Percentiles rank a stretch among this genome's conserved stretches.
Evolutionary conservation across 2,888 invertebrate genomes (phyloP).

Genomic region (Isoperla grammatica): DNA sequence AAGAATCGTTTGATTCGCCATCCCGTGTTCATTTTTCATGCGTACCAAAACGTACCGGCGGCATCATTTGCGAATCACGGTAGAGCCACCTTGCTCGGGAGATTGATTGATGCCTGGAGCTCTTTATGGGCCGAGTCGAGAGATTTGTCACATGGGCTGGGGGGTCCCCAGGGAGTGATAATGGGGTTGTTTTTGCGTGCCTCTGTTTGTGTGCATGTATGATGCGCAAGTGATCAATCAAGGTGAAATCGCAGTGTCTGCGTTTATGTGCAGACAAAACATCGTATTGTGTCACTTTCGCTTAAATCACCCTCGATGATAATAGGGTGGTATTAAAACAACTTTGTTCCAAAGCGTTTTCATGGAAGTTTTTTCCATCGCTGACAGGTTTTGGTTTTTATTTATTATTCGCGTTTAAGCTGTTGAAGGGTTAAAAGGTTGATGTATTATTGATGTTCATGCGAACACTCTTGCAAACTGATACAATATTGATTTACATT

Average conservation of each 20-base stretch:
- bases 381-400: not conserved
- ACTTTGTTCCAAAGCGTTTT: not conserved
- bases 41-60: not conserved
- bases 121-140: conserved; percentile 26
- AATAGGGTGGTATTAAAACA: conserved; percentile 3
- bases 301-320: conserved; percentile 7
- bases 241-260: conserved; percentile 21
- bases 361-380: conserved; percentile 1
- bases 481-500: no score
- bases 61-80: not conserved
- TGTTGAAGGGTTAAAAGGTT: no score
- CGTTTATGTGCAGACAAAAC: conserved; percentile 16
- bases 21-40: conserved; percentile 18
- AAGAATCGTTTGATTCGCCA: no score
- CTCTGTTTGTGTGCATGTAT: conserved; percentile 17
- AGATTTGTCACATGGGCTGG: conserved; percentile 25
- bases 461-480: no score
- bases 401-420: no score
- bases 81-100: conserved; percentile 3
- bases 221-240: conserved; percentile 26
- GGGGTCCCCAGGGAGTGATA: conserved; percentile 24
- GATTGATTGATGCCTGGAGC: conserved; percentile 27
- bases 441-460: no score
- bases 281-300: conserved; percentile 3
- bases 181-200: conserved; percentile 22